Evolutionary conservation across 2,113 vertebrate genomes (phyloP), one percentile per base, ranked within the genome.

Genomic region (Callipepla californica): DNA sequence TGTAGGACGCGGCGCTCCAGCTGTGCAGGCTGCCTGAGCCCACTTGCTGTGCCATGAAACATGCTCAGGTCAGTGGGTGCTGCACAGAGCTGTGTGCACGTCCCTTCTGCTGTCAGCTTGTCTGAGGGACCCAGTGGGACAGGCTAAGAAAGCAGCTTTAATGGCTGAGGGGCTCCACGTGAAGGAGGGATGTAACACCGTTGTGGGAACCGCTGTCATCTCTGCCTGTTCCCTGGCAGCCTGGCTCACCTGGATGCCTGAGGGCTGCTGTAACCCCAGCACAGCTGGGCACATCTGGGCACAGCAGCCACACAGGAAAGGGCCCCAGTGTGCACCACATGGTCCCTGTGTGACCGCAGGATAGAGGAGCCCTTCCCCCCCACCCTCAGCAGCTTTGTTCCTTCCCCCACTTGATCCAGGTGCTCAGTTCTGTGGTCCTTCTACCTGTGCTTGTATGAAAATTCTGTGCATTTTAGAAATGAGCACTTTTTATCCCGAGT

Each of bases 401-500:
- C 80, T 85, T 86, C 68, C 85, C 74, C 47, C 55, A 65, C 73
- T 80, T 42, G 9, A 91, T 79, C 67, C 80, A 69, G 59, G 75
- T 47, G 4, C 70, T 81, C 57, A 0, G 1, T 51, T 61, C 38
- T 26, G 75, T 36, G 62, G n/a, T 80, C 44, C 90, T 83, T 53
- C 74, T 87, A 4, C 58, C 79, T 18, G 21, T 77, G 82, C 76
- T 86, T 88, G 91, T 47, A 77, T 57, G 95, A 47, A 66, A 86
- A 88, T 90, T 8, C 11, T 14, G 63, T 82, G 16, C 66, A 22
- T 50, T 89, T 75, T 59, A 73, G 68, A 80, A 90, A 95, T 87
- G 80, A 91, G 53, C 90, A 47, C 73, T 78, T 95, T 83, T 90
- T 83, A 92, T 88, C 85, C 47, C 1, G 50, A 47, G 55, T 94